Evolutionary conservation across 2,888 invertebrate species (phyloP), one percentile per base, ranked within the genome.

Genomic region (Lordiphosa andalusiaca): DNA sequence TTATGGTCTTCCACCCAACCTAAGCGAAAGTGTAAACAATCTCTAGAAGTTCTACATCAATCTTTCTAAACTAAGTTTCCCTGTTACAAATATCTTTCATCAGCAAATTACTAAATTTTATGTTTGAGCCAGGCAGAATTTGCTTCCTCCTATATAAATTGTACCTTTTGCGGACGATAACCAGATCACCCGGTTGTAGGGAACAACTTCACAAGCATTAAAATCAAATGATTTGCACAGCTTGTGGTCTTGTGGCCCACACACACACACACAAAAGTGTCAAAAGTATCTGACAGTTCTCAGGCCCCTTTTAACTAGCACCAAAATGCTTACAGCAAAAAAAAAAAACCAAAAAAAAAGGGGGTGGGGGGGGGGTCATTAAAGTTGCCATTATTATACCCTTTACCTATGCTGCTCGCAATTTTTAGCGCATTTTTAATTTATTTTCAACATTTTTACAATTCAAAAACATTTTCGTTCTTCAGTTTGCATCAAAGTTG

Each of bases 381-480:
- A 74, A 80, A 64, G 36, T 44, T 64, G 51, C 56, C 69, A 53
- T 56, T 53, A 67, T 61, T 44, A 48, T 35, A 25, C 30, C 38
- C 10, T 21, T 41, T 42, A 37, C 21, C 35, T 42, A 21, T 35
- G 54, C 47, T 60, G 57, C 47, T 53, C 50, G 42, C 23, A 48
- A 35, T 19, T 37, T 44, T 67, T 56, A 78, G 66, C 71, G 53
- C 64, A 75, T 80, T 83, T 76, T 76, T 73, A 76, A 83, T 71
- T 83, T 83, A 73, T 80, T 76, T 71, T 56, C 69, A 71, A 76
- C 81, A 76, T 72, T 80, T 83, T 76, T 76, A 80, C 81, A 76
- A 83, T 81, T 76, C 59, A 48, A 67, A 70, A 72, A 69, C 61
- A 69, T 56, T 67, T 74, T 74, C 63, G 56, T 60, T 48, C 44